Evolutionary conservation across 92 coral and sea anemone genomes (phyloP), one percentile per base, ranked within the genome.

Genomic region (Scolanthus callimorphus): DNA sequence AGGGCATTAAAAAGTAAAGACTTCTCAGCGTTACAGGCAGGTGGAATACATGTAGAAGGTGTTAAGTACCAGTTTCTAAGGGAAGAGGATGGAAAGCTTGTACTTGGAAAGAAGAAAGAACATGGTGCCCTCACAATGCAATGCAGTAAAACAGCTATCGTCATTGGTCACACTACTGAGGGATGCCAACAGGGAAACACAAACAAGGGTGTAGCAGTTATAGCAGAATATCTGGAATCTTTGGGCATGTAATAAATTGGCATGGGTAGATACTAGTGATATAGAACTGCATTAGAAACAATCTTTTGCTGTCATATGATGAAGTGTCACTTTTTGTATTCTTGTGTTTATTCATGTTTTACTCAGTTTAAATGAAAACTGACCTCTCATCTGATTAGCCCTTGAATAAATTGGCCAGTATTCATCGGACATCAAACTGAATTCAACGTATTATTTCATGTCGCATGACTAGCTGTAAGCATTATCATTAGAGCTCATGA

Each of bases 141-240:
- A 29, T 51, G 76, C 9, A 77, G 80, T 60, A 77, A 77, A 64
- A 83, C 76, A 0, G 90, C 90, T 9, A 20, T 83, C 25, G 84
- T 83, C 49, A 25, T 83, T 22, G 90, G 46, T 1, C 84, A 65
- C 47, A 29, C 60, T 13, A 10, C 62, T 1, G 90, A 83, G 50
- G 84, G 84, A 1, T 3, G 67, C 43, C 90, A 83, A 47, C 90
- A 83, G 53, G 90, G 90, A 48, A 83, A 70, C 22, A 10, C 50
- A n/a, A 83, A 83, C 57, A 83, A 65, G 29, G 90, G 66, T 46
- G 90, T 83, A 4, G 90, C 43, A 25, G 76, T 65, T 12, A 83
- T 83, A 29, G 90, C 90, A 0, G 80, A 83, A 9, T 83, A 83
- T 52, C 75, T 83, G 17, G 90, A 83, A 43, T 44, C 75, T 27